These are phyloP conservation scores for Scaptomyza cyrtandrae DNA, from an alignment of 2,888 invertebrate genomes.

Conservation along the genomic window DNA sequence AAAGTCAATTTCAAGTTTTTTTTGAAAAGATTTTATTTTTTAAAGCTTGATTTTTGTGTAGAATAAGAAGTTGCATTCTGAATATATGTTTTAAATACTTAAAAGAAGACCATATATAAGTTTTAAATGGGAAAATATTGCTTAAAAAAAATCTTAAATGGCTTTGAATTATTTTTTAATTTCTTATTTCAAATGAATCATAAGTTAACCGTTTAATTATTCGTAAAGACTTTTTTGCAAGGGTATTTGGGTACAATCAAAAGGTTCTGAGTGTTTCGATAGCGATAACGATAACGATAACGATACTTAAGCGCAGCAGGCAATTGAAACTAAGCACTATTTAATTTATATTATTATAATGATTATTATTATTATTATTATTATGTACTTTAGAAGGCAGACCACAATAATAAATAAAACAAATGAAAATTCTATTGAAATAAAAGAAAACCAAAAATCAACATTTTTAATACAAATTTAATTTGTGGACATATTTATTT, in stretches of 20 bases:
- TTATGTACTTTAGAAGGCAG: slow-evolving; percentile 58
- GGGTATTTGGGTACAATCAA: slow-evolving; percentile 22
- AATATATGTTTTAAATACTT: too few species aligned
- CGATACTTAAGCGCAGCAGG: slow-evolving; percentile 73
- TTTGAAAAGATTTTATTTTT: too few species aligned
- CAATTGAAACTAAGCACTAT: slow-evolving; percentile 68
- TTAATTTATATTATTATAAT: slow-evolving; percentile 67
- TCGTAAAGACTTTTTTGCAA: slow-evolving; percentile 16
- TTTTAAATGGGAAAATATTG: too few species aligned
- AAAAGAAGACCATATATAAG: too few species aligned
- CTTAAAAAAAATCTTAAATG: too few species aligned
- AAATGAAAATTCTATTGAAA: slow-evolving; percentile 67
- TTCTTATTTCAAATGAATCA: too few species aligned
- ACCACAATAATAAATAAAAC: slow-evolving; percentile 26
- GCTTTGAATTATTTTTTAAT: too few species aligned
- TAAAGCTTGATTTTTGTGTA: too few species aligned
- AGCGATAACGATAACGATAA: slow-evolving; percentile 30
- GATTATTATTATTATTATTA: slow-evolving; percentile 46
- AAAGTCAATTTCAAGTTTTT: too few species aligned
- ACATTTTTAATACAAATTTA: slow-evolving; percentile 10
- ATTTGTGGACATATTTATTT: not conserved
- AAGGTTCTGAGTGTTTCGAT: slow-evolving; percentile 21
- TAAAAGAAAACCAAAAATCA: slow-evolving; percentile 50
- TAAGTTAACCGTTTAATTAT: too few species aligned
- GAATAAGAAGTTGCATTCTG: too few species aligned